Evolutionary conservation across 2,888 invertebrate genomes (phyloP), one percentile per base, ranked within the genome.

Genomic region (Formica aserva): DNA sequence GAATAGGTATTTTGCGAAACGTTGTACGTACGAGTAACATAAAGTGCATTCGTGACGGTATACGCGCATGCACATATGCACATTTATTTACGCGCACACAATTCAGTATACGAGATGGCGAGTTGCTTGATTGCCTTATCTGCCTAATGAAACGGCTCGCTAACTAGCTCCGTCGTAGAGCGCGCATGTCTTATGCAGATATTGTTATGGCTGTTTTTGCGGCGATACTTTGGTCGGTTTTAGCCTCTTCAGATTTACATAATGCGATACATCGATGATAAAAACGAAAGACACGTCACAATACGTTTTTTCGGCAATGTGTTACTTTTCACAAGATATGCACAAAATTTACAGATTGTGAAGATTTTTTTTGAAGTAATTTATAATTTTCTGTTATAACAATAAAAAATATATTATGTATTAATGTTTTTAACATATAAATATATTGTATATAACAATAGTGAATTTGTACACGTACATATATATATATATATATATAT

Each of bases 81-180:
- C 29, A 32, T 45, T 15, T 1, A 66, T 26, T 29, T n/a, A 15
- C 41, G 32, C 62, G 80, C 77, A 83, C 82, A 75, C 83, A 84
- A 86, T 88, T 88, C 83, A 90, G n/a, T 57, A 87, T 87, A 87
- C 57, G 85, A 90, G 90, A 91, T 87, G 86, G 87, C 87, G 84
- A 81, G 81, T 86, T 85, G 91, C 90, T 94, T 93, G 93, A 93
- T 94, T 93, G 94, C 92, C 94, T 94, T 94, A 94, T 93, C 93
- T 93, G 93, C 92, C 92, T 94, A 94, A 94, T 94, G 93, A 94
- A 94, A 93, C 93, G 93, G 91, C 91, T 93, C 89, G 92, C 92
- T 93, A 94, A 93, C 94, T 94, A 93, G 92, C 91, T 85, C 81
- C 88, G 87, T 88, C 86, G 87, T 83, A 38, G 18, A 52, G 69